Percentiles rank a stretch among this genome's conserved stretches.
phyloP scores from a whole-genome alignment of 2,888 invertebrate genomes.

The Hypena proboscidalis region DNA sequence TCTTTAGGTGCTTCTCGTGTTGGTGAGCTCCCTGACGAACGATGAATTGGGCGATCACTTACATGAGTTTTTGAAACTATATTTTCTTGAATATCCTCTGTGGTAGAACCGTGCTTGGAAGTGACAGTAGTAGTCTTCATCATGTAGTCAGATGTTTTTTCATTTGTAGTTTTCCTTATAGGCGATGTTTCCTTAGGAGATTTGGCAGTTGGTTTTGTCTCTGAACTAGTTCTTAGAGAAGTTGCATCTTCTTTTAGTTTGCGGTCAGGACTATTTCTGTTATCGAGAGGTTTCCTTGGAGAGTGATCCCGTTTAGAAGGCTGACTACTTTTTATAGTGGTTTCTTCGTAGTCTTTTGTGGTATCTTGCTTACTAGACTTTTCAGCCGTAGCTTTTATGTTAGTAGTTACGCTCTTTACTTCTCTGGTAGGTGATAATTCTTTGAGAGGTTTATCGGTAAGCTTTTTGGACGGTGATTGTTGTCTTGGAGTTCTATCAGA shows the following conservation, averaged over 20 bases:
- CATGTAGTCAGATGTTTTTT: constrained; percentile 29
- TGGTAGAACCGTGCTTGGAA: constrained; percentile 31
- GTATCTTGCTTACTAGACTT: constrained; percentile 27
- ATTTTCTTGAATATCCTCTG: constrained; percentile 32
- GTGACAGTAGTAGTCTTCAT: constrained; percentile 32
- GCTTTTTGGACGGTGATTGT: constrained; percentile 10
- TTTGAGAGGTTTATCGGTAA: constrained; percentile 4
- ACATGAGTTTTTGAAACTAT: constrained; percentile 22
- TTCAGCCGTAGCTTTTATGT: constrained; percentile 32
- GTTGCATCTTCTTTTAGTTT: constrained; percentile 8
- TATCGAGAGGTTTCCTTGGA: constrained; percentile 18
- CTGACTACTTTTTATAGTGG: constrained; percentile 2
- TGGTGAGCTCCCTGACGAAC: constrained; percentile 10
- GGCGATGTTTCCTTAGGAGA: constrained; percentile 30
- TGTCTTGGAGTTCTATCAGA: constrained; percentile 20
- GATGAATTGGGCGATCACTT: constrained; percentile 8
- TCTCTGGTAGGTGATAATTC: constrained; percentile 17
- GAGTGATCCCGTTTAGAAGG: constrained; percentile 2
- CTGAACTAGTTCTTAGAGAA: constrained; percentile 19
- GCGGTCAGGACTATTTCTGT: constrained; percentile 20
- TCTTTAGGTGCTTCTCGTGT: constrained; percentile 10
- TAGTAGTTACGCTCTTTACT: constrained; percentile 17
- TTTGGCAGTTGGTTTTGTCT: constrained; percentile 12
- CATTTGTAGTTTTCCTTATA: constrained; percentile 14
- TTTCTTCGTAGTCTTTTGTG: constrained; percentile 5